Percentiles rank a stretch among this genome's conserved stretches.
Evolutionary conservation across 2,888 invertebrate species (phyloP).

Genomic region (Cheilosia vernalis): DNA sequence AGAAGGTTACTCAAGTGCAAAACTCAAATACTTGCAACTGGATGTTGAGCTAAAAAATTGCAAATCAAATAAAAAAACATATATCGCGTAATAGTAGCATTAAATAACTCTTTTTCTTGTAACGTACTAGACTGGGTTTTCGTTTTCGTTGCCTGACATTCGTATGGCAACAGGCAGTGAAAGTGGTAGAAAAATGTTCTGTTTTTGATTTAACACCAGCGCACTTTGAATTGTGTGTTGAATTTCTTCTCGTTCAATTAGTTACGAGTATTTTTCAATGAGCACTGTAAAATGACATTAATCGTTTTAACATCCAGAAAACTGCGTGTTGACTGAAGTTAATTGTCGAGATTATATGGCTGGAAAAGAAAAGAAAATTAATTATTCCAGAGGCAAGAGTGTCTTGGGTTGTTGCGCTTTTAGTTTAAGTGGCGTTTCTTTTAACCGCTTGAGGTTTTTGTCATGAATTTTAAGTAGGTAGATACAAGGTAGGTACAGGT

Average conservation of each 20-base stretch:
- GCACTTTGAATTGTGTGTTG: slow-evolving; percentile 29
- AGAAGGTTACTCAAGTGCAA: slow-evolving; percentile 74
- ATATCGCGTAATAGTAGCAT: slow-evolving; percentile 65
- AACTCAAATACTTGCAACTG: slow-evolving; percentile 39
- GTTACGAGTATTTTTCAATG: slow-evolving; percentile 43
- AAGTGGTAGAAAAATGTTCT: slow-evolving; percentile 59
- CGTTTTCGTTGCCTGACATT: slow-evolving; percentile 2
- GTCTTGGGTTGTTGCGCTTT: background rate
- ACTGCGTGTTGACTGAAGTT: slow-evolving; percentile 11
- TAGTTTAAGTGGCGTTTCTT: too few species aligned
- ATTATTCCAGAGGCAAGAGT: background rate
- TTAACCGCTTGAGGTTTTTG: too few species aligned
- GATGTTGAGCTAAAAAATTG: slow-evolving; percentile 14
- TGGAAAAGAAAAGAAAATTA: slow-evolving; percentile 42
- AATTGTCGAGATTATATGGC: slow-evolving; percentile 27
- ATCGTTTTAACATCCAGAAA: slow-evolving; percentile 22
- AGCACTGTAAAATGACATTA: slow-evolving; percentile 23
- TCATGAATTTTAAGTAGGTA: too few species aligned
- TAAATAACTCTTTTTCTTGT: slow-evolving; percentile 60
- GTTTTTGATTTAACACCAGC: slow-evolving; percentile 22
- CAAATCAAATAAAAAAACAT: slow-evolving; percentile 27
- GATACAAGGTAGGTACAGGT: too few species aligned
- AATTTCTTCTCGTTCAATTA: slow-evolving; percentile 60
- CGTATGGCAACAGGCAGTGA: slow-evolving; percentile 39
- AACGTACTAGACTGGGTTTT: slow-evolving; percentile 16